Evolutionary conservation across 2,113 vertebrate genomes (phyloP).

Genomic region (Eulemur macaco): DNA sequence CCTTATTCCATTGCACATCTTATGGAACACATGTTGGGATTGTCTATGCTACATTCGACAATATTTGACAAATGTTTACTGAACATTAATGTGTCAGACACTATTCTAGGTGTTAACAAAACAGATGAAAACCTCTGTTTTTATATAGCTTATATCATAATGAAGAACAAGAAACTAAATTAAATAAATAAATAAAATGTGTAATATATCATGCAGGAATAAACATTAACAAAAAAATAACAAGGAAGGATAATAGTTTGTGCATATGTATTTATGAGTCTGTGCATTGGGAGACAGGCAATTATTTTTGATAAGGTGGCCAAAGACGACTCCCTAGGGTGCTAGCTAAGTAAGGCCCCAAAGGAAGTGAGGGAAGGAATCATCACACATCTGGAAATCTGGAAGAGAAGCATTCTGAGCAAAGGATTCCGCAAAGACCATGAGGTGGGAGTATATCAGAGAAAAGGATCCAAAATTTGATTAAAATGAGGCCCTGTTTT

Average conservation of each 20-base stretch:
- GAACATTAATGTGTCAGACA: not conserved
- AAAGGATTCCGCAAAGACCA: not conserved
- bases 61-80: not conserved
- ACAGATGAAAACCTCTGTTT: not conserved
- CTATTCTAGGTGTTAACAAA: not conserved
- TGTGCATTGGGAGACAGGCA: not conserved
- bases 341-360: not conserved
- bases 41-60: not conserved
- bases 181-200: not conserved
- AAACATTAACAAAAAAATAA: not conserved
- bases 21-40: not conserved
- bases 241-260: not conserved
- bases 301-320: not conserved
- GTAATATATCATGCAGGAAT: not conserved
- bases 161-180: not conserved
- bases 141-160: not conserved
- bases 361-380: not conserved
- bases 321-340: not conserved
- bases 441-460: not conserved
- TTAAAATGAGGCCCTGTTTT: not conserved
- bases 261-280: not conserved
- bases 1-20: not conserved
- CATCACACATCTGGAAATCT: not conserved
- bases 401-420: not conserved
- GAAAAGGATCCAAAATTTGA: not conserved